Conservation (phyloP, 2,888 invertebrate genomes). For the Nephrotoma flavescens region DNA sequence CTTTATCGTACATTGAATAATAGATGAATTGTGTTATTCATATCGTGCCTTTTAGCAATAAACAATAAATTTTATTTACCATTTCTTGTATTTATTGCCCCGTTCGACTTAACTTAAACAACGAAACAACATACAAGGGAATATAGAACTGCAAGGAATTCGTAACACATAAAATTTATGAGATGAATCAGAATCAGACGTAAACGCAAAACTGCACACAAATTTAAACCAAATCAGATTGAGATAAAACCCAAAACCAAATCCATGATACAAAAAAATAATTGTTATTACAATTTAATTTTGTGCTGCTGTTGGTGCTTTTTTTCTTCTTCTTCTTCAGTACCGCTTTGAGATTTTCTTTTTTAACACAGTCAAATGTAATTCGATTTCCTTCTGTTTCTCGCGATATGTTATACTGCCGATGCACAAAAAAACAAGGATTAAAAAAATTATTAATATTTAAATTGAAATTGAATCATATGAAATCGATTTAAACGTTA, state of each 20-base stretch:
- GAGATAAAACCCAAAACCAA: background rate
- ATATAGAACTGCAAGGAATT: background rate
- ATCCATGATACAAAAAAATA: background rate
- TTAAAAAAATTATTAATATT: background rate
- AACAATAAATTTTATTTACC: background rate
- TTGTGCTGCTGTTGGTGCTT: background rate
- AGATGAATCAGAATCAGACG: background rate
- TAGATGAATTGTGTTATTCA: background rate
- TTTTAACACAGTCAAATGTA: background rate
- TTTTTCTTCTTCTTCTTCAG: background rate
- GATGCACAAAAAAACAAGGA: background rate
- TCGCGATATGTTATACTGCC: background rate
- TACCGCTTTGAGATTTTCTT: background rate
- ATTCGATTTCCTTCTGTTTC: background rate
- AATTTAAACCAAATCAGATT: background rate
- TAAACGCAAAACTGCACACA: background rate
- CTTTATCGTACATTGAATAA: background rate
- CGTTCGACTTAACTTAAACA: background rate
- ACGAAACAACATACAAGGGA: background rate
- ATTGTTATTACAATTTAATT: background rate
- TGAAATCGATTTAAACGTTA: background rate
- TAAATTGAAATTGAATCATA: background rate
- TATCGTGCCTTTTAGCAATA: background rate
- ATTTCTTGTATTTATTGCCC: background rate
- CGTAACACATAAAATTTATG: background rate